Evolutionary conservation across 2,888 invertebrate species (phyloP).

Genomic region (Drosophila maculinotata): DNA sequence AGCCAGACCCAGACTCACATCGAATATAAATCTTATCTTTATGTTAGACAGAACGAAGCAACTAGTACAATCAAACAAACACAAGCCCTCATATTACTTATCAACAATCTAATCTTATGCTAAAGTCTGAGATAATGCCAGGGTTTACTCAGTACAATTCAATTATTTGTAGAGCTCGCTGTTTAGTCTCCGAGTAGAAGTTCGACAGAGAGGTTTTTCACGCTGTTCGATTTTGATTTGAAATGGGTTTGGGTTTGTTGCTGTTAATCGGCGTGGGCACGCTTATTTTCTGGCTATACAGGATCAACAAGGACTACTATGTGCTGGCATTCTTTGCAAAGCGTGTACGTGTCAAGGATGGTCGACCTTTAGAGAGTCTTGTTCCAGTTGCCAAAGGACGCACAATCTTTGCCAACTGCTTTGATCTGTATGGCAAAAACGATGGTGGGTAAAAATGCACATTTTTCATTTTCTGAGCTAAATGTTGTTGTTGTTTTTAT

Average conservation of each 20-base stretch:
- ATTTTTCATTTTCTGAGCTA: background rate
- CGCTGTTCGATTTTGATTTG: too few species aligned
- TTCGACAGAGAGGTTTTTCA: background rate
- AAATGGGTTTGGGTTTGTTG: conserved; percentile 37
- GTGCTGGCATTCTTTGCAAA: conserved; percentile 58
- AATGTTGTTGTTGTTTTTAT: background rate
- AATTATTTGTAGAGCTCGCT: background rate
- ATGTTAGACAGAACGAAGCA: background rate
- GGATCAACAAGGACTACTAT: conserved; percentile 58
- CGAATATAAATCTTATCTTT: background rate
- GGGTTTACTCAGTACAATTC: background rate
- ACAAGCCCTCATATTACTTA: background rate
- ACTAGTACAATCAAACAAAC: background rate
- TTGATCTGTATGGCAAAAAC: conserved; percentile 66
- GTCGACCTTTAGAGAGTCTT: conserved; percentile 60
- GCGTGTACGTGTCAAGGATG: conserved; percentile 73
- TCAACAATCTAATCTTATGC: conserved; percentile 10
- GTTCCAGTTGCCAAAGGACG: conserved; percentile 55
- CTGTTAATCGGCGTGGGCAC: conserved; percentile 38
- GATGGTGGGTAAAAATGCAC: conserved; percentile 29
- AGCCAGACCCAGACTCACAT: too few species aligned
- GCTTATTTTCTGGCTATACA: conserved; percentile 54
- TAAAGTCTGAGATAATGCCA: background rate
- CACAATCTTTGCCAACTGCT: conserved; percentile 77
- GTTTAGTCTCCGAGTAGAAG: conserved; percentile 7